Evolutionary conservation across 2,797 vertebrate species (phyloP), one percentile per base, ranked within the genome.

Genomic region (Pseudochirops cupreus): DNA sequence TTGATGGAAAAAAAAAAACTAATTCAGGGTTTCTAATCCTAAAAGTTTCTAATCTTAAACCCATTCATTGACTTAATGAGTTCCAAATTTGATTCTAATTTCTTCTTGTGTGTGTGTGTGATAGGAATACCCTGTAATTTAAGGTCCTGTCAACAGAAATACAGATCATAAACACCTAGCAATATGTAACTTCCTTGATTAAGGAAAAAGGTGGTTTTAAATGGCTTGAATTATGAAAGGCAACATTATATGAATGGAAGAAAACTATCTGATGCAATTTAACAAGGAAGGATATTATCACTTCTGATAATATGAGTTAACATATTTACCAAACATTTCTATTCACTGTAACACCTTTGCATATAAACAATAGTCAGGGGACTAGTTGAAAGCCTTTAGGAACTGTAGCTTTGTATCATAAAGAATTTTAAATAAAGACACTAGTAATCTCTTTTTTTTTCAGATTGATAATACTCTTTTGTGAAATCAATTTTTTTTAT

Each of bases 401-500:
- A 82, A 91, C 5, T 74, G 56, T 5, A 24, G 90, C 54, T 91
- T 91, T 90, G 56, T 89, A 82, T 58, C 53, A 92, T 57, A 93
- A 91, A 91, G 14, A 94, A 55, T 13, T 91, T 89, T 10, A 18
- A 91, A 52, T 2, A 90, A 93, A 91, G 29, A 2, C 1, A 56
- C 91, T 74, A n/a, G 91, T 58, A 59, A 62, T 33, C 59, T 13
- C 13, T 33, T 59, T 29, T 62, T 33, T 62, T 62, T 33, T 33
- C 29, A 62, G 59, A 62, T 33, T 62, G 12, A 90, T 67, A 93
- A n/a, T 29, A 74, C 62, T 56, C 52, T 54, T 93, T 10, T 67
- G 82, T 74, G 5, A 56, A 92, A 95, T 94, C 39, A 54, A 94
- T 56, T 14, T 58, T 0, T 91, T 92, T 95, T 92, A 10, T 54